Base-by-base conservation (phyloP, 1,140 invertebrate species). In the Grapholita molesta region DNA sequence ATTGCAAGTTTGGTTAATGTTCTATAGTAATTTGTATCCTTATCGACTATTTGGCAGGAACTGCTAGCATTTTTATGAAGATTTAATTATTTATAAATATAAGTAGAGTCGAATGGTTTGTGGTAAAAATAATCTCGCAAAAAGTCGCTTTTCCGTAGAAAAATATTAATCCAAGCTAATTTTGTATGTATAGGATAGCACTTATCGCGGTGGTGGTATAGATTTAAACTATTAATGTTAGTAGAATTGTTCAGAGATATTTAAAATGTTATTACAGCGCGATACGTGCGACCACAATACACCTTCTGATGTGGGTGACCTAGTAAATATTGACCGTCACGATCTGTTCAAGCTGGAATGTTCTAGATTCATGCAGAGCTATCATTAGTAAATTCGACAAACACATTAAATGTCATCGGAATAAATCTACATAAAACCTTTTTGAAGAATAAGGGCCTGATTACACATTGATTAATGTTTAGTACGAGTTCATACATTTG, bases 41-140 rank as follows among this genome's bases (percentile, higher is more conserved):
- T 61, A 61, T 12, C 5, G 55, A 61, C 55, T 61, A 61, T 61
- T 61, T 61, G 55, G 55, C 55, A 61, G 55, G 55, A 61, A 28
- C 55, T 61, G 55, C 55, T 61, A 61, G 24, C 24, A 28, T 28
- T 61, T 55, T 15, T 7, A 42, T 52, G 15, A 18, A 5, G 42
- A 30, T 30, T 30, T 30, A 4, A 30, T 15, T 52, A 7, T 30
- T 28, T 61, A 25, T 61, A 28, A 6, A 61, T 30, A 61, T 61
- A 61, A 12, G 53, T 28, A n/a, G n/a, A n/a, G 12, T 28, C 11
- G 25, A 28, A 61, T 61, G 55, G 55, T 61, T 12, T 28, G 24
- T 28, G 55, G 25, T 61, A 61, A 61, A 61, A 61, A 61, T 61
- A 28, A 61, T 61, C 15, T 61, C n/a, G 55, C 55, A 15, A 32